Evolutionary conservation across 2,113 vertebrate genomes (phyloP), one percentile per base, ranked within the genome.

Genomic region (Picathartes gymnocephalus): DNA sequence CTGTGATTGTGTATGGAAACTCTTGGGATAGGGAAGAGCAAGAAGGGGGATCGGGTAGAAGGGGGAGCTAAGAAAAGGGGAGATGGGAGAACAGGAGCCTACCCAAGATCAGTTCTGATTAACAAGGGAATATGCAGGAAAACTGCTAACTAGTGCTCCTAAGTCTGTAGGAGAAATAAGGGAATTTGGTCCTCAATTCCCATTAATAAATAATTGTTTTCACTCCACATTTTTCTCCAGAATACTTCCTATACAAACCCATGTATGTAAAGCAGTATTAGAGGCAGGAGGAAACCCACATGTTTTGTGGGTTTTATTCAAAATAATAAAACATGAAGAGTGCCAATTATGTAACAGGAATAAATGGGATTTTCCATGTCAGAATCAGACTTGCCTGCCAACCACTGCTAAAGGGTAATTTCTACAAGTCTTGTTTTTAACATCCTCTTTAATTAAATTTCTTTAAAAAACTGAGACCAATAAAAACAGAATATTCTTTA

Each of bases 381-480:
- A 24, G 62, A 77, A 85, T 80, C 47, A 90, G 27, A 81, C 8
- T 37, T 57, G 53, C 19, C 30, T 80, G 68, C 30, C 44, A 88
- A 78, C 17, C 58, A 47, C 53, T 72, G 40, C 31, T 82, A 61
- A 84, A 47, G 5, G 40, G n/a, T 68, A 60, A 74, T 51, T 84
- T 70, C 77, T 53, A 0, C 9, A 50, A 33, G 16, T 47, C 35
- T 14, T 78, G n/a, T 44, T 70, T 78, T 50, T 81, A 9, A 86
- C 58, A 42, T 53, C 21, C 31, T 81, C 33, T 86, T 80, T 42
- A 74, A 53, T 70, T 35, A 91, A 18, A 61, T 39, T 86, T 70
- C 39, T 83, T 92, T 57, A 94, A 51, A 57, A 88, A 78, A 91
- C 9, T 42, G 31, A 92, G 18, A 70, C 54, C 24, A 72, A 84